phyloP scores from a whole-genome alignment of 37 sponge, comb jelly and placozoan genomes.

The Ianthella basta region DNA sequence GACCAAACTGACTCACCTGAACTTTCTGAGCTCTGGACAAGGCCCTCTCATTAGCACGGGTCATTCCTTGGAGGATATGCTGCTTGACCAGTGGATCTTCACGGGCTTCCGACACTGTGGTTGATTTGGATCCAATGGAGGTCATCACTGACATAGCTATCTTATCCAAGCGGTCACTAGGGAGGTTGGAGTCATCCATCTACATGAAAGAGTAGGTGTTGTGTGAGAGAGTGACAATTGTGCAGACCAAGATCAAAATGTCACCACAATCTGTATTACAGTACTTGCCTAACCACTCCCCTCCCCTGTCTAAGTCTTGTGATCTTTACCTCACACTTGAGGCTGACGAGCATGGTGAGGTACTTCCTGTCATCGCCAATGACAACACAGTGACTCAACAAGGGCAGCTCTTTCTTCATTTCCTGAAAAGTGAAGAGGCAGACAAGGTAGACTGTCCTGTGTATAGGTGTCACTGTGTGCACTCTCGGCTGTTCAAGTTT shows the following conservation, averaged over 20 bases:
- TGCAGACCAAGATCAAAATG: too few species aligned
- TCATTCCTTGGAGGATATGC: slow-evolving; percentile 79
- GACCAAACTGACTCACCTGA: too few species aligned
- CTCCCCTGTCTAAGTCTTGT: too few species aligned
- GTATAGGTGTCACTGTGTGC: too few species aligned
- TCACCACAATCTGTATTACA: too few species aligned
- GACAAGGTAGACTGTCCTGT: too few species aligned
- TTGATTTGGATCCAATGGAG: slow-evolving; percentile 55
- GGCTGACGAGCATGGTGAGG: slow-evolving; percentile 85
- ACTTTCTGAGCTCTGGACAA: slow-evolving; percentile 63
- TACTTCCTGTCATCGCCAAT: slow-evolving; percentile 91
- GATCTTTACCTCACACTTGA: slow-evolving; percentile 76
- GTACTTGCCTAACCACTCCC: too few species aligned
- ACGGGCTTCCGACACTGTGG: slow-evolving; percentile 73
- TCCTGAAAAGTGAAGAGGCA: slow-evolving; percentile 32
- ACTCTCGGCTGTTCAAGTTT: too few species aligned
- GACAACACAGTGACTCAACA: slow-evolving; percentile 17
- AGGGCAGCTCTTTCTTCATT: slow-evolving; percentile 27
- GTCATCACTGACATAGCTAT: slow-evolving; percentile 50
- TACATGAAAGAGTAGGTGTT: too few species aligned
- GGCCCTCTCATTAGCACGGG: slow-evolving; percentile 62
- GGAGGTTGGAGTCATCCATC: slow-evolving; percentile 32
- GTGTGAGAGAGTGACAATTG: too few species aligned
- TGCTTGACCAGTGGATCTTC: slow-evolving; percentile 61
- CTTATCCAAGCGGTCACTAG: slow-evolving; percentile 66